Base-by-base conservation (phyloP, 2,797 vertebrate species). In the Pelodytes ibericus region DNA sequence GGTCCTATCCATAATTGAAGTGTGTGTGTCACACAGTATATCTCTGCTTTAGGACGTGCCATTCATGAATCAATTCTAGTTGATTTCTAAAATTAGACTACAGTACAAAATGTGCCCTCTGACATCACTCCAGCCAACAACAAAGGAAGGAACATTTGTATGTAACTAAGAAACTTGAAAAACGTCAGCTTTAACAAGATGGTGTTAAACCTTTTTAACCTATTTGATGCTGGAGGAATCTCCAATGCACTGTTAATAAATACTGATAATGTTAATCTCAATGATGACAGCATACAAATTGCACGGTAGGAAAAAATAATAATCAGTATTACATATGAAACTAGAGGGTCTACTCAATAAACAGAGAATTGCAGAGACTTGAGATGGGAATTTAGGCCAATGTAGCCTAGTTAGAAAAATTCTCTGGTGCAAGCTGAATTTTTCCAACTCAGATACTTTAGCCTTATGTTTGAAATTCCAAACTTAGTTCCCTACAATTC, bases 21-120 rank as follows among this genome's bases (percentile, higher is more conserved):
- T 22, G n/a, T 68, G 47, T 18, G 20, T 56, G 72, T 79, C 64
- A 63, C 70, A 56, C 70, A 41, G 47, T 22, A 20, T 56, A 47
- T 62, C 56, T 67, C 60, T 68, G 56, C 44, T 31, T 79, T 66
- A 31, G 31, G 31, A 53, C 71, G 24, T 79, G 77, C 67, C 77
- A 74, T 74, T 69, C 64, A 73, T 63, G 51, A 72, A 79, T 60
- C 77, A 73, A 73, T 79, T 79, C 71, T 73, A 53, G 58, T 56
- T 79, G 63, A 79, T 74, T 79, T 73, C 77, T 79, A 79, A 63
- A 79, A 68, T 79, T 79, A 79, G 77, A 69, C 71, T 53, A 62
- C 58, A 73, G 77, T 61, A 73, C 64, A 53, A 53, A 53, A 53
- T 53, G 49, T 53, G 49, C 49, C 49, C 49, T 53, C 49, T 53